These are phyloP conservation scores for Synanthedon vespiformis DNA, from an alignment of 2,888 invertebrate genomes.

Conservation along the genomic window DNA sequence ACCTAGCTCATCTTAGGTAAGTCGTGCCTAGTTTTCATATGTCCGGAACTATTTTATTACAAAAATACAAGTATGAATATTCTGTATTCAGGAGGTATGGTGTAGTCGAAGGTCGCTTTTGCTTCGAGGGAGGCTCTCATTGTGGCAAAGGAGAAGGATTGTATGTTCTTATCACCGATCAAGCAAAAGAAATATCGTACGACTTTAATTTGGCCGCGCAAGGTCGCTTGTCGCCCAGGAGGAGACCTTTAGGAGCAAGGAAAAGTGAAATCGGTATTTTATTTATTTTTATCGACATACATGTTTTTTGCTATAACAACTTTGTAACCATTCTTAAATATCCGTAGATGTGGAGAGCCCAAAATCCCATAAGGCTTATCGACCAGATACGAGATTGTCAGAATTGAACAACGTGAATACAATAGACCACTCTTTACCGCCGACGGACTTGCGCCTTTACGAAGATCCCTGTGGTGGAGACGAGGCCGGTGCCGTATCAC, in stretches of 20 bases:
- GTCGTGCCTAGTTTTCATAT: no score
- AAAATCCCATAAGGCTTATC: conserved; percentile 34
- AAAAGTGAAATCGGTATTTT: conserved; percentile 20
- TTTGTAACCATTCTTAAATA: not conserved
- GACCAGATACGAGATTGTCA: conserved; percentile 63
- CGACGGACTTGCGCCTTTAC: conserved; percentile 40
- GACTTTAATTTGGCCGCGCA: conserved; percentile 78
- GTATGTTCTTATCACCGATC: conserved; percentile 81
- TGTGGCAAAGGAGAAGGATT: conserved; percentile 88
- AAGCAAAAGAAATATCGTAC: conserved; percentile 78
- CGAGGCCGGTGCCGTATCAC: conserved; percentile 67
- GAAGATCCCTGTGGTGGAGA: conserved; percentile 36
- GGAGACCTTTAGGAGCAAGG: conserved; percentile 48
- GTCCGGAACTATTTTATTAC: no score
- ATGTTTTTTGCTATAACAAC: not conserved
- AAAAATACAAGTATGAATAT: conserved; percentile 3
- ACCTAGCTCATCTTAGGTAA: conserved; percentile 75
- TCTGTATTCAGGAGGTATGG: conserved; percentile 77
- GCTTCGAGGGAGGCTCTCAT: conserved; percentile 89
- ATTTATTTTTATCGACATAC: not conserved
- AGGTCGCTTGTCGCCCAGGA: conserved; percentile 73
- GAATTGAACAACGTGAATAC: conserved; percentile 67
- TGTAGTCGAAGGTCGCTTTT: conserved; percentile 86
- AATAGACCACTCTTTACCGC: conserved; percentile 52
- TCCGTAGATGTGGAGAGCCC: conserved; percentile 34